Conservation (phyloP, 64 coral and sea anemone genomes). For the Montipora efflorescens region DNA sequence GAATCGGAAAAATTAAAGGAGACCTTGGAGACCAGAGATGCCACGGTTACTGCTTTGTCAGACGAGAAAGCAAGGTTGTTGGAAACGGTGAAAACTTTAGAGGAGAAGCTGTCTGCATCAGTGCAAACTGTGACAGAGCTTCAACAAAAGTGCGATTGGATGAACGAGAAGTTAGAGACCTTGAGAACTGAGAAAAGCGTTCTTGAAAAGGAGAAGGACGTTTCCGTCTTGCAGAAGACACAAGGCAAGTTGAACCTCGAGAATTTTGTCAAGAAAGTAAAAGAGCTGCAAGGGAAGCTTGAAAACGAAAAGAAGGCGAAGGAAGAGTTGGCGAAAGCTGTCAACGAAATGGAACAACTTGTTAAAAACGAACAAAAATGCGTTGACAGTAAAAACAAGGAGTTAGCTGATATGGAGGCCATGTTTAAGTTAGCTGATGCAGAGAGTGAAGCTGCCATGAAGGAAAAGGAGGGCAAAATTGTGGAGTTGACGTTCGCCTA, state of each 20-base stretch:
- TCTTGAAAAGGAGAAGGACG: constrained; percentile 50
- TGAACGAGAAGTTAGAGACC: constrained; percentile 48
- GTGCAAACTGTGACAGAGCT: constrained; percentile 9
- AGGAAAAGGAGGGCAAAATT: constrained; percentile 26
- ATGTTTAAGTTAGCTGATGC: constrained; percentile 10
- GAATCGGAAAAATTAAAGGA: not conserved
- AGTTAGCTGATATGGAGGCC: constrained; percentile 25
- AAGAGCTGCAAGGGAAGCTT: constrained; percentile 31
- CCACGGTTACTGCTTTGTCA: not conserved
- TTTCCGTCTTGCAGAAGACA: constrained; percentile 12
- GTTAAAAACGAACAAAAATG: constrained; percentile 17
- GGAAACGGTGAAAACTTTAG: not conserved
- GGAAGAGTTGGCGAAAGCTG: not conserved
- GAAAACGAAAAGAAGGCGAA: constrained; percentile 12
- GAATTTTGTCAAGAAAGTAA: constrained; percentile 5
- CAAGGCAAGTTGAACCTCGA: constrained; percentile 20
- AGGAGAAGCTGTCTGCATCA: not conserved
- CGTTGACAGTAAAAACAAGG: not conserved
- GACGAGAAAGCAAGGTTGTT: constrained; percentile 3
- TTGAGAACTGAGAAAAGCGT: constrained; percentile 21
- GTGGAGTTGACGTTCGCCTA: constrained; percentile 25
- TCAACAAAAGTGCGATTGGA: constrained; percentile 51
- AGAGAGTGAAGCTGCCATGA: not conserved
- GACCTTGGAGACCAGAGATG: not conserved
- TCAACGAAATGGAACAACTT: not conserved